Evolutionary conservation across 2,888 invertebrate species (phyloP).

Genomic region (Noctua pronuba): DNA sequence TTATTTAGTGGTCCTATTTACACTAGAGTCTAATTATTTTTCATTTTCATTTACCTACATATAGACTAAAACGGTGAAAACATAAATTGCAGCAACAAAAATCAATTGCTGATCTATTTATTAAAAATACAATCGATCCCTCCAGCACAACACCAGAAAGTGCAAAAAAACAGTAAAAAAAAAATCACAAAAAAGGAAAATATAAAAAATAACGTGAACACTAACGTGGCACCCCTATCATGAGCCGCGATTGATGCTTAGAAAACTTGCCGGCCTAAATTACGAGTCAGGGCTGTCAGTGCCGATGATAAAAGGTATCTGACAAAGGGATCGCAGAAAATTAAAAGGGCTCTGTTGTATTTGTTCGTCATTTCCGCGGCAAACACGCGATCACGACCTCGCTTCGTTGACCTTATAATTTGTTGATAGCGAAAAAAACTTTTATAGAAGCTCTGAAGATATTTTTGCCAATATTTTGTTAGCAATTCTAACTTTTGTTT

Average conservation of each 20-base stretch:
- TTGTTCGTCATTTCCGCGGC: slow-evolving; percentile 74
- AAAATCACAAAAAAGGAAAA: neutral
- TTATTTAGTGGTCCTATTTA: neutral
- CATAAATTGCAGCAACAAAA: neutral
- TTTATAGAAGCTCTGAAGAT: slow-evolving; percentile 30
- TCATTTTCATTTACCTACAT: neutral
- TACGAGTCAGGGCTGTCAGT: slow-evolving; percentile 69
- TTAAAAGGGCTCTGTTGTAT: slow-evolving; percentile 74
- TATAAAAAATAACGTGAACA: neutral
- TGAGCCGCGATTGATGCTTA: slow-evolving; percentile 56
- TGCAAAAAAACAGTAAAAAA: accelerated
- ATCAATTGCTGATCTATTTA: neutral
- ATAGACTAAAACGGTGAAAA: neutral
- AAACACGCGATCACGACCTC: slow-evolving; percentile 73
- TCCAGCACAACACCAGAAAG: neutral
- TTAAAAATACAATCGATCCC: neutral
- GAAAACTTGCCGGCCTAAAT: slow-evolving; percentile 64
- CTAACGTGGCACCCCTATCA: slow-evolving; percentile 47
- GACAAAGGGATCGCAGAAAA: slow-evolving; percentile 71
- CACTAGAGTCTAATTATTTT: neutral
- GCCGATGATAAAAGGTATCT: slow-evolving; percentile 71
- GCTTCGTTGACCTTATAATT: slow-evolving; percentile 64
- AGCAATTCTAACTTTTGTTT: neutral
- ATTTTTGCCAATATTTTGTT: slow-evolving; percentile 12
- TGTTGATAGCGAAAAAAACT: slow-evolving; percentile 52